These are phyloP conservation scores for Trichopoda pennipes DNA, from an alignment of 2,888 invertebrate species.

Conservation along the genomic window DNA sequence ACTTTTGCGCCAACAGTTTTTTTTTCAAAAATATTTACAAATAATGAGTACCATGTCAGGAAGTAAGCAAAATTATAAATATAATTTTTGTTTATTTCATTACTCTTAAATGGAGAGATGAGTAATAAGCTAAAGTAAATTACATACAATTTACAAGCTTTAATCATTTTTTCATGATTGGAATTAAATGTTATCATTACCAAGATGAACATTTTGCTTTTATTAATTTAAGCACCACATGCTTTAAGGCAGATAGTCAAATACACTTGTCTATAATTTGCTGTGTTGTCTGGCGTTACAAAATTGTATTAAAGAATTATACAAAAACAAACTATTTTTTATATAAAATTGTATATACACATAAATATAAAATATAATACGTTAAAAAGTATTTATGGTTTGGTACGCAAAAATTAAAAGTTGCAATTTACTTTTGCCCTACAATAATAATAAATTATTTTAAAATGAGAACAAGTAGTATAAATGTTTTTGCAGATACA, in stretches of 20 bases:
- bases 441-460: constrained; percentile 60
- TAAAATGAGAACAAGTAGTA: constrained; percentile 52
- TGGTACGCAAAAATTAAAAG: constrained; percentile 14
- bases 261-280: constrained; percentile 23
- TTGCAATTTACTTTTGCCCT: constrained; percentile 48
- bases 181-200: not conserved
- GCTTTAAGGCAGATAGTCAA: constrained; percentile 6
- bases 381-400: not conserved
- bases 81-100: too few relatives aligned
- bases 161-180: too few relatives aligned
- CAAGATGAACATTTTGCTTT: not conserved
- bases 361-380: not conserved
- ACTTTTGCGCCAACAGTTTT: too few relatives aligned
- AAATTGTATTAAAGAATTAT: constrained; percentile 17
- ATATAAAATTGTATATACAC: too few relatives aligned
- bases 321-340: constrained; percentile 2
- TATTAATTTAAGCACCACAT: not conserved
- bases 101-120: too few relatives aligned
- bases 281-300: constrained; percentile 31
- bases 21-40: too few relatives aligned
- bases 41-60: too few relatives aligned
- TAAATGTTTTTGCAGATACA: not conserved
- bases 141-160: too few relatives aligned
- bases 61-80: too few relatives aligned
- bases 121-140: too few relatives aligned